These are phyloP conservation scores for Rhadinocentrus ornatus DNA, from an alignment of 2,797 vertebrate genomes.

Conservation along the genomic window DNA sequence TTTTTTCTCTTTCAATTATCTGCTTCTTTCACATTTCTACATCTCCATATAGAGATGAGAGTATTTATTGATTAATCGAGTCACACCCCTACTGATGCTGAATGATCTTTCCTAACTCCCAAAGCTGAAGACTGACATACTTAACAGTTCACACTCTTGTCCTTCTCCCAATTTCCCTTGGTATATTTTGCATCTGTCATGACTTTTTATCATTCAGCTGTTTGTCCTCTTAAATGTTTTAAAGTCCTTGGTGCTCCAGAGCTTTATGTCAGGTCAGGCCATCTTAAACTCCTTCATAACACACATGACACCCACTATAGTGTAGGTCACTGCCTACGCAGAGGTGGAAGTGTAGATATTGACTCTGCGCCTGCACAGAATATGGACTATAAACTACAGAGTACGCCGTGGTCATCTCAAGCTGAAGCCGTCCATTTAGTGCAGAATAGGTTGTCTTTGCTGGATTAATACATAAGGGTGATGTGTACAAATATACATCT, in stretches of 20 bases:
- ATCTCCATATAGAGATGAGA: not conserved
- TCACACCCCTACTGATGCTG: conserved; percentile 3
- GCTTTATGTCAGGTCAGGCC: conserved; percentile 46
- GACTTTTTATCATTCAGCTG: conserved; percentile 9
- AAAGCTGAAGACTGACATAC: not conserved
- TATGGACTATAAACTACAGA: conserved; percentile 1
- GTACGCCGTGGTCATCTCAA: no score
- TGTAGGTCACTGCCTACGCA: conserved; percentile 7
- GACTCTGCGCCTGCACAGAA: conserved; percentile 6
- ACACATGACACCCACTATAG: conserved; percentile 22
- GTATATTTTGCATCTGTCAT: not conserved
- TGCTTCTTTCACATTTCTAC: no score
- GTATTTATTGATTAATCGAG: conserved; percentile 3
- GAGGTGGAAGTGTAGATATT: conserved; percentile 20
- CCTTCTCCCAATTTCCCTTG: not conserved
- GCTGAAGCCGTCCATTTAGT: not conserved
- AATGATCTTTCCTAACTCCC: not conserved
- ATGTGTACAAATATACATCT: not conserved
- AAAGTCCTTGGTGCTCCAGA: conserved; percentile 21
- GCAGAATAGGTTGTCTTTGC: not conserved
- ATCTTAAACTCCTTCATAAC: conserved; percentile 46
- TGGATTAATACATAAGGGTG: not conserved
- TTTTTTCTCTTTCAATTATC: no score
- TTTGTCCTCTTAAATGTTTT: conserved; percentile 49
- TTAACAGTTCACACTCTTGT: not conserved